phyloP scores from a whole-genome alignment of 2,888 invertebrate species.

The Tipula confusa region DNA sequence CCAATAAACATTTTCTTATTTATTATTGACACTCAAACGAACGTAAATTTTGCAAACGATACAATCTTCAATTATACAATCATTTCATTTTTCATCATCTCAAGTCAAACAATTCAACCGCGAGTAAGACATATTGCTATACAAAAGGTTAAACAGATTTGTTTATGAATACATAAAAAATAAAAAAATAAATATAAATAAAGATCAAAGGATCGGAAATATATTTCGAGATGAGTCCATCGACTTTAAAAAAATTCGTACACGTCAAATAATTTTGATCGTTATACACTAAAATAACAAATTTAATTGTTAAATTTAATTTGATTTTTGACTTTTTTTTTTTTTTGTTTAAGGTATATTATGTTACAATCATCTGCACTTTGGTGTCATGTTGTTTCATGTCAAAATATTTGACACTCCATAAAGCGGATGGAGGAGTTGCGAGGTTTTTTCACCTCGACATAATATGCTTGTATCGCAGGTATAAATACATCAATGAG shows the following conservation, averaged over 20 bases:
- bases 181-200: no score
- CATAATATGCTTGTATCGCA: not conserved
- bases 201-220: not conserved
- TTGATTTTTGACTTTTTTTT: not conserved
- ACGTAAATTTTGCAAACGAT: not conserved
- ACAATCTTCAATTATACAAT: not conserved
- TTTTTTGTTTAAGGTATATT: not conserved
- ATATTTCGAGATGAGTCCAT: not conserved
- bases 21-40: not conserved
- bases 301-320: not conserved
- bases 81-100: not conserved
- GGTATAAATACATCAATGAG: not conserved
- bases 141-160: not conserved
- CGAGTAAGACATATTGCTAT: not conserved
- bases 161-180: not conserved
- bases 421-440: not conserved
- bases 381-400: not conserved
- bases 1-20: not conserved
- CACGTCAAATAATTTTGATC: not conserved
- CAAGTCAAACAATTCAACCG: not conserved
- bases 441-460: not conserved
- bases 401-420: not conserved
- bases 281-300: not conserved
- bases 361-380: not conserved
- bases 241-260: not conserved